These are phyloP conservation scores for Electrona antarctica DNA, from an alignment of 2,113 vertebrate genomes.

Conservation along the genomic window DNA sequence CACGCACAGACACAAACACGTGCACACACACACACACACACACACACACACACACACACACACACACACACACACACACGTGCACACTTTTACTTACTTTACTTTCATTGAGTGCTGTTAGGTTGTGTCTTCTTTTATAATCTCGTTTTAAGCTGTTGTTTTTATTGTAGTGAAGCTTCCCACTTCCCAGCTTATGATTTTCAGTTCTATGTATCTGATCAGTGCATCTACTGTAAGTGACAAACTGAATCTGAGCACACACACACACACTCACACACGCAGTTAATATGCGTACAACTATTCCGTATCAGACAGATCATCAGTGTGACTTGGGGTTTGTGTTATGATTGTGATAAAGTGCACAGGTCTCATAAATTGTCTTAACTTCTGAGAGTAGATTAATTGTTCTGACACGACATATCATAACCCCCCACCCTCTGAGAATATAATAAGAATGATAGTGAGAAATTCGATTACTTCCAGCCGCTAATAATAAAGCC, in stretches of 20 bases:
- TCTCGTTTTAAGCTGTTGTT: too few species aligned
- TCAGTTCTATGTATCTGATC: too few species aligned
- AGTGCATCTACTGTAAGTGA: too few species aligned
- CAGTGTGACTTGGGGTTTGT: too few species aligned
- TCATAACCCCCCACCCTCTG: neutral
- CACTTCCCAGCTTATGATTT: too few species aligned
- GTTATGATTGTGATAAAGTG: too few species aligned
- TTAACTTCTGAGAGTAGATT: neutral
- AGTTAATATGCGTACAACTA: too few species aligned
- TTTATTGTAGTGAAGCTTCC: too few species aligned
- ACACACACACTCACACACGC: too few species aligned
- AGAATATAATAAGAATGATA: conserved; percentile 17
- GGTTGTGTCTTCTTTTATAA: too few species aligned
- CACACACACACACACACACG: neutral
- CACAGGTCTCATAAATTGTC: neutral
- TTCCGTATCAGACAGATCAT: neutral
- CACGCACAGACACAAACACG: neutral
- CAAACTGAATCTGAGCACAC: too few species aligned
- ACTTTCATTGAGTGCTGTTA: neutral
- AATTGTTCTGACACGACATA: neutral
- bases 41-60: neutral
- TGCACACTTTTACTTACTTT: neutral
- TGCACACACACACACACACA: neutral
- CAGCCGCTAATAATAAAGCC: neutral
- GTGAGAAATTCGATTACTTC: neutral